Evolutionary conservation across 2,113 vertebrate genomes (phyloP).

Genomic region (Recurvirostra avosetta): DNA sequence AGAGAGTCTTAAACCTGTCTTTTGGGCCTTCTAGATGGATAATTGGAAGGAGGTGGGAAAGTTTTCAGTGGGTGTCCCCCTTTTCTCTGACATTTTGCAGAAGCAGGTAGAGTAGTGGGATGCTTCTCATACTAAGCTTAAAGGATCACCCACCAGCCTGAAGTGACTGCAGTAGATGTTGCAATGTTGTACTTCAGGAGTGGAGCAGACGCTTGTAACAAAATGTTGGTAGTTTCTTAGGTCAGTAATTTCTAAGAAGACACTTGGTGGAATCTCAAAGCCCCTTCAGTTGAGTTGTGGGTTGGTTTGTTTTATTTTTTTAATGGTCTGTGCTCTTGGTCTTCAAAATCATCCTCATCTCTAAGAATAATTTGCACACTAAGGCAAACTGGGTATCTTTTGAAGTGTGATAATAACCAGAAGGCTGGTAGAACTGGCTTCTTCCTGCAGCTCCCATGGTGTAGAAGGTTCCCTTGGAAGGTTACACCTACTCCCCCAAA

Average conservation of each 20-base stretch:
- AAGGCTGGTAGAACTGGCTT: slow-evolving; percentile 2
- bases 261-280: not conserved
- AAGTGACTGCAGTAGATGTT: not conserved
- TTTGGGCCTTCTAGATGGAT: not conserved
- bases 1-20: not conserved
- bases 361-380: not conserved
- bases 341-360: not conserved
- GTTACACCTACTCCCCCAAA: not conserved
- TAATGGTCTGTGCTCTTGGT: not conserved
- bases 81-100: not conserved
- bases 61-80: not conserved
- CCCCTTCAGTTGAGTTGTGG: not conserved
- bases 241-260: not conserved
- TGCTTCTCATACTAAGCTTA: not conserved
- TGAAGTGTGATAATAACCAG: not conserved
- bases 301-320: not conserved
- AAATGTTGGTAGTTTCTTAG: not conserved
- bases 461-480: not conserved
- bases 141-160: not conserved
- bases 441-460: not conserved
- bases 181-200: not conserved
- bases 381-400: not conserved
- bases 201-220: not conserved
- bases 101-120: not conserved
- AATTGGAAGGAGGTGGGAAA: not conserved